phyloP scores from a whole-genome alignment of 37 sponge, comb jelly and placozoan genomes.

The Mnemiopsis leidyi region DNA sequence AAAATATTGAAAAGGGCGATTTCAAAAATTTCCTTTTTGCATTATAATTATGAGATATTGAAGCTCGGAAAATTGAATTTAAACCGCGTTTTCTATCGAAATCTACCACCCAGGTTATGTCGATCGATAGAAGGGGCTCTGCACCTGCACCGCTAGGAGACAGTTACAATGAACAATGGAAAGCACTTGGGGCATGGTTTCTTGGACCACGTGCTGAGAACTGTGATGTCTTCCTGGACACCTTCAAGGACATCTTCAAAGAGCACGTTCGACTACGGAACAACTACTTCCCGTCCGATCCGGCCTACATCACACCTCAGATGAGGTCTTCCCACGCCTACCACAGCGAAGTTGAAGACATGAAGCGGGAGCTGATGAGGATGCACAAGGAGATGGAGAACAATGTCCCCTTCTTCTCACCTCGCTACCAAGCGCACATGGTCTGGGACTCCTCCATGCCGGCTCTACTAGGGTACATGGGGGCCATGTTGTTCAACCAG shows the following conservation, averaged over 20 bases:
- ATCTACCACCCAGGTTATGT: no score
- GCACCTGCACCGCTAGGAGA: constrained; percentile 26
- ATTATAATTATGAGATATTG: no score
- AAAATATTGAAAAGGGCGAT: no score
- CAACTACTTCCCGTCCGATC: constrained; percentile 52
- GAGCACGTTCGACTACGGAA: constrained; percentile 28
- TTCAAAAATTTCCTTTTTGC: no score
- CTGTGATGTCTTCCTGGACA: constrained; percentile 43
- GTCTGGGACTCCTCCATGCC: constrained; percentile 60
- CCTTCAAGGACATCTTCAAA: constrained; percentile 11
- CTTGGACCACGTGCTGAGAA: constrained; percentile 65
- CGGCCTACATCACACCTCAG: constrained; percentile 57
- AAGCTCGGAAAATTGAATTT: no score
- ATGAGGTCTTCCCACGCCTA: constrained; percentile 36
- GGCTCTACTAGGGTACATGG: constrained; percentile 50
- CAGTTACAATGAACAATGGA: constrained; percentile 3
- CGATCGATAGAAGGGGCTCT: no score
- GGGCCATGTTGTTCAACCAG: constrained; percentile 67
- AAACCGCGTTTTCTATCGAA: no score
- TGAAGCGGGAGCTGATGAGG: not conserved
- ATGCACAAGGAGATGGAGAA: constrained; percentile 29
- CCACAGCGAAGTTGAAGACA: not conserved
- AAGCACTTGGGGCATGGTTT: constrained; percentile 59
- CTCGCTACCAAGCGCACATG: constrained; percentile 67
- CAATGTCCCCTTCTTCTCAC: constrained; percentile 65